Conservation (phyloP, 2,888 invertebrate genomes). For the Campoplex capitator region DNA sequence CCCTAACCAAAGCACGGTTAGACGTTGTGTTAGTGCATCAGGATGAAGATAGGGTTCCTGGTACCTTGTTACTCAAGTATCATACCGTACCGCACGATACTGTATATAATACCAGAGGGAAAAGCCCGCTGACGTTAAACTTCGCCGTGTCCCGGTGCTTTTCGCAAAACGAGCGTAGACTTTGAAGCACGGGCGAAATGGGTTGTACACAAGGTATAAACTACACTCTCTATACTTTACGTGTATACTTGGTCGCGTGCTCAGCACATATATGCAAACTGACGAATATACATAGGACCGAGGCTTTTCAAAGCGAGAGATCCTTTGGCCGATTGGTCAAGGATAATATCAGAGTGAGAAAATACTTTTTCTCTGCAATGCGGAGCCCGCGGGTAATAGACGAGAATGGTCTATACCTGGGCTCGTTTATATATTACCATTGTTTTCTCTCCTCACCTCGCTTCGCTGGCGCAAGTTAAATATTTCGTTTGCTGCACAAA, state of each 20-base stretch:
- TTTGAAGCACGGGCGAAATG: conserved; percentile 58
- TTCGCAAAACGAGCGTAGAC: conserved; percentile 53
- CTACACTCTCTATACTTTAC: conserved; percentile 7
- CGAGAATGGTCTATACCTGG: conserved; percentile 43
- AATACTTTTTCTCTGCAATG: conserved; percentile 65
- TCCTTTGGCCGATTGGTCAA: conserved; percentile 68
- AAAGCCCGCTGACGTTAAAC: conserved; percentile 59
- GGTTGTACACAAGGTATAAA: conserved; percentile 45
- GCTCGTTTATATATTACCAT: conserved; percentile 35
- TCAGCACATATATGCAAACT: conserved; percentile 42
- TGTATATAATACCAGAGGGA: conserved; percentile 39
- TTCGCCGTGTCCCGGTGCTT: conserved; percentile 48
- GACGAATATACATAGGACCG: conserved; percentile 22
- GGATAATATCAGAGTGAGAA: conserved; percentile 65
- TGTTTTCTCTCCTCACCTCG: conserved; percentile 15
- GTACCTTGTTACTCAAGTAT: conserved; percentile 51
- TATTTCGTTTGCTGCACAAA: conserved; percentile 12
- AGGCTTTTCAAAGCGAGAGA: conserved; percentile 64
- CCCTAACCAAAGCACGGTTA: conserved; percentile 22
- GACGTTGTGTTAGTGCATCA: conserved; percentile 22
- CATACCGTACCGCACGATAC: conserved; percentile 29
- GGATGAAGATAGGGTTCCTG: conserved; percentile 48
- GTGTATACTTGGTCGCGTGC: conserved; percentile 58
- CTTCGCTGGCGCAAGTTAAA: neutral
- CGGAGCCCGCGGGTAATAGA: conserved; percentile 52